phyloP scores from a whole-genome alignment of 2,797 vertebrate genomes.

The Lutjanus campechanus region DNA sequence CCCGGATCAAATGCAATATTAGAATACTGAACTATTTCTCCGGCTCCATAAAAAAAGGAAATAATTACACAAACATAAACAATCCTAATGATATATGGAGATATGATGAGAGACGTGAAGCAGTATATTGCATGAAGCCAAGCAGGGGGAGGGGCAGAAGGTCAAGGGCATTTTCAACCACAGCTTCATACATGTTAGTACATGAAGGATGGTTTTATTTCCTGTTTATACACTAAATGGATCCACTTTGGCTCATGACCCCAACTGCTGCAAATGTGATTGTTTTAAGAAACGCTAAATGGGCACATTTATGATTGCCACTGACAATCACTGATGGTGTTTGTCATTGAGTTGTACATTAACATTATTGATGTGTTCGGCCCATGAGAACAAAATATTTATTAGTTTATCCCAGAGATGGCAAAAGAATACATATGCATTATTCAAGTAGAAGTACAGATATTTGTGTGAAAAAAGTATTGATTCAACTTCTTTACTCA shows the following conservation, averaged over 20 bases:
- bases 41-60: conserved; percentile 40
- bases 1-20: conserved; percentile 73
- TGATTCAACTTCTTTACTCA: too few relatives aligned
- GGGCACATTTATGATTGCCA: conserved; percentile 16
- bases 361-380: conserved; percentile 34
- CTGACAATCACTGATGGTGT: conserved; percentile 39
- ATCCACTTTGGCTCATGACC: conserved; percentile 42
- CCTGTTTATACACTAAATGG: conserved; percentile 61
- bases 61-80: conserved; percentile 65
- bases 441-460: too few relatives aligned
- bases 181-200: conserved; percentile 37
- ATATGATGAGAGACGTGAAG: conserved; percentile 62
- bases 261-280: conserved; percentile 28
- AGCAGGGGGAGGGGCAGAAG: conserved; percentile 1
- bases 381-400: conserved; percentile 26
- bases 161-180: conserved; percentile 51
- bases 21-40: conserved; percentile 52
- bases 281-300: conserved; percentile 44
- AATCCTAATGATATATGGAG: conserved; percentile 57
- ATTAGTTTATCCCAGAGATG: conserved; percentile 9
- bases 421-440: too few relatives aligned
- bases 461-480: too few relatives aligned
- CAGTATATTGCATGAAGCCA: conserved; percentile 30
- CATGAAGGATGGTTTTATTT: conserved; percentile 54
- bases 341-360: conserved; percentile 34